Base-by-base conservation (phyloP, 2,888 invertebrate genomes). In the Bhutanitis thaidina region DNA sequence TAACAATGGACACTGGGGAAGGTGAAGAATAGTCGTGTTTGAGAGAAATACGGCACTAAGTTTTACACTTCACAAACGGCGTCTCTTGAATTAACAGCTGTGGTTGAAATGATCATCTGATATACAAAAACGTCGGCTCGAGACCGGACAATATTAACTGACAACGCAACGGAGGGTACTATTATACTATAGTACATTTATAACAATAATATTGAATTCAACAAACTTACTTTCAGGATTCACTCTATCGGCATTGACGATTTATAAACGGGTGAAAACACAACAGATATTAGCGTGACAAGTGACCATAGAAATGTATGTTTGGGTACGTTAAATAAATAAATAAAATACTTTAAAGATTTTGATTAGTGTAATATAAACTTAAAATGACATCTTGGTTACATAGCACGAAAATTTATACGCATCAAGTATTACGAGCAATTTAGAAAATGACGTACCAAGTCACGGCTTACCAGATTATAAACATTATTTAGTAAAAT, bases 261-360 rank as follows among this genome's bases (percentile, higher is more conserved):
- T 77, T 84, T 83, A 73, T 69, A 67, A 69, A 73, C 71, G 74
- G 74, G 62, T 67, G 8, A 74, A 74, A 75, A 70, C 75, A 78
- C 75, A 78, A 68, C 68, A 77, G 69, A 80, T 78, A 85, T 85
- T 85, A 87, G 66, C 62, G 62, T 86, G 86, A 81, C 85, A 83
- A 69, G 66, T 67, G 68, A 71, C 69, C 74, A 77, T 77, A 71
- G 76, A 67, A 72, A 73, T 71, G 69, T 72, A 75, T 27, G 27
- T 27, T 73, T 70, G 65, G 67, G 60, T n/a, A 66, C 67, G 61
- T 65, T 64, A 43, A 34, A 47, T 27, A 15, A 14, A 41, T 14
- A 36, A 3, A 32, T 29, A 29, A 51, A 49, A 50, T 32, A 43
- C 54, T 47, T 52, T 35, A 34, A 15, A 41, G 43, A 52, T 52